Conservation (phyloP, 2,113 vertebrate genomes). For the Nycticorax nycticorax region DNA sequence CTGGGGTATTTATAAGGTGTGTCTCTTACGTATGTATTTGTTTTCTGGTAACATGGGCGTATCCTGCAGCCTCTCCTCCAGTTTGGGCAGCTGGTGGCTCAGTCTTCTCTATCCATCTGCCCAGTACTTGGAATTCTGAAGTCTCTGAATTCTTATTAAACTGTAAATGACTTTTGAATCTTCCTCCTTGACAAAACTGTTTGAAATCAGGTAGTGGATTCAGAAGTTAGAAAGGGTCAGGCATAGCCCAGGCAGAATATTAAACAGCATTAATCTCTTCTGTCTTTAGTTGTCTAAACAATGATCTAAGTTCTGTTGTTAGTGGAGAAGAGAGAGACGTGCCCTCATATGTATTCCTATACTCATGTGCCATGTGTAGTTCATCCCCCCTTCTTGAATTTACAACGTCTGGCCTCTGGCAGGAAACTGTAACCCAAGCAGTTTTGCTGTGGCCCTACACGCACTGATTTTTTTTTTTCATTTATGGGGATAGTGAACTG, state of each 20-base stretch:
- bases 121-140: background rate
- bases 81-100: background rate
- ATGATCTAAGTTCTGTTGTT: background rate
- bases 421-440: background rate
- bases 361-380: fast-evolving
- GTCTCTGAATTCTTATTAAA: background rate
- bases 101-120: background rate
- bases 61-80: background rate
- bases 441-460: background rate
- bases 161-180: background rate
- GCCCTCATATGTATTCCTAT: background rate
- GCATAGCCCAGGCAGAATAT: background rate
- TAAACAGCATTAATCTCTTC: background rate
- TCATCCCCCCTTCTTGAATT: background rate
- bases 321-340: background rate
- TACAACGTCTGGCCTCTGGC: background rate
- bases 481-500: background rate
- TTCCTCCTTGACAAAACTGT: background rate
- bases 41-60: background rate
- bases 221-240: background rate
- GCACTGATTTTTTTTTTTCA: background rate
- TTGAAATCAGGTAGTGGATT: background rate
- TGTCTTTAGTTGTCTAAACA: background rate
- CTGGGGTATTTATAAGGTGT: background rate
- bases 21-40: background rate